Evolutionary conservation across 2,113 vertebrate species (phyloP).

Genomic region (Trogon melanurus): DNA sequence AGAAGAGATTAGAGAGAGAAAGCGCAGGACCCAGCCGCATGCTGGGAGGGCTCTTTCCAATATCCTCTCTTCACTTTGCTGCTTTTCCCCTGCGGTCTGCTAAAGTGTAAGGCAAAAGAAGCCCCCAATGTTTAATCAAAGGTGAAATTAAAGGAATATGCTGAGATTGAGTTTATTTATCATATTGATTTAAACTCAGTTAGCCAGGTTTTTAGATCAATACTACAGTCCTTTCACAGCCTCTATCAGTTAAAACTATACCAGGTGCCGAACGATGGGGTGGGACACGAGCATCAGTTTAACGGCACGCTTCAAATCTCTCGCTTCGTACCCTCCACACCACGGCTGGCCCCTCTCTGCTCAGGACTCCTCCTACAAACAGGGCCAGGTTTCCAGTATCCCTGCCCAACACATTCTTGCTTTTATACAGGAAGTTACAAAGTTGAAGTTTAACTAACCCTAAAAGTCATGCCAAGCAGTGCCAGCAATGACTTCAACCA

Average conservation of each 20-base stretch:
- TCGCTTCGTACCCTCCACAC: neutral
- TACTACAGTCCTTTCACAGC: neutral
- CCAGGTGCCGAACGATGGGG: fast-evolving
- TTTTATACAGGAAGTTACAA: neutral
- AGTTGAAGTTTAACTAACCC: neutral
- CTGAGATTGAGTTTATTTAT: neutral
- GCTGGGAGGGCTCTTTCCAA: constrained; percentile 6
- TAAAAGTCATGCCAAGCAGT: neutral
- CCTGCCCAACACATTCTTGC: neutral
- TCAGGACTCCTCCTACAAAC: neutral
- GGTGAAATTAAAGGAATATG: neutral
- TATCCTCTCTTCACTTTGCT: neutral
- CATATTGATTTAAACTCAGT: neutral
- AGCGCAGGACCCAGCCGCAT: neutral
- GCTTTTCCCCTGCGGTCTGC: neutral
- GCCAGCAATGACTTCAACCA: fast-evolving
- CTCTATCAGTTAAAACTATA: fast-evolving
- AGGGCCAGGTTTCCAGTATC: neutral
- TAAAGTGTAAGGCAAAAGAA: neutral
- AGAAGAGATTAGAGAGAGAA: constrained; percentile 68
- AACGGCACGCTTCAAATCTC: neutral
- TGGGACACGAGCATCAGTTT: neutral
- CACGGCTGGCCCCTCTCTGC: fast-evolving
- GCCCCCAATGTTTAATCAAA: constrained; percentile 15
- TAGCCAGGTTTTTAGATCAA: neutral